Conservation (phyloP, 2,113 vertebrate species). For the Chauna torquata region DNA sequence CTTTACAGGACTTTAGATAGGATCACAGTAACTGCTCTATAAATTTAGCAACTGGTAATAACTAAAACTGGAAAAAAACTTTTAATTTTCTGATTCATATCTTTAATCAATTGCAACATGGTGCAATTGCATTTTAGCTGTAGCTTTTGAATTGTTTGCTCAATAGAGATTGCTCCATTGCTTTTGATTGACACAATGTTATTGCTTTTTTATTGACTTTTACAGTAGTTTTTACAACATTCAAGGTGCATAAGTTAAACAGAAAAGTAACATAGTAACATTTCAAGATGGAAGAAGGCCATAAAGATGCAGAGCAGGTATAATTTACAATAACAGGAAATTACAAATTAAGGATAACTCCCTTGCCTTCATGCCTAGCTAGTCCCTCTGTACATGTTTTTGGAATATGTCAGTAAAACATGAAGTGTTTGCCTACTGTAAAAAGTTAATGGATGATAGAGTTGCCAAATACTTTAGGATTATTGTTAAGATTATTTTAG, state of each 20-base stretch:
- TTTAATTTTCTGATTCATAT: constrained; percentile 77
- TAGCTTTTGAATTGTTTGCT: constrained; percentile 70
- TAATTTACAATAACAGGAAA: constrained; percentile 67
- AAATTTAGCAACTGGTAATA: constrained; percentile 68
- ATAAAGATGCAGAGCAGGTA: constrained; percentile 59
- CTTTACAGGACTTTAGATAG: constrained; percentile 59
- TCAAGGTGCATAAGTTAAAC: constrained; percentile 66
- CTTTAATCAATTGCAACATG: constrained; percentile 73
- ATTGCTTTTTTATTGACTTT: constrained; percentile 74
- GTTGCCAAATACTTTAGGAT: background rate
- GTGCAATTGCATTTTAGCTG: constrained; percentile 55
- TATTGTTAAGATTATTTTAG: constrained; percentile 12
- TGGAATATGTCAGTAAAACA: background rate
- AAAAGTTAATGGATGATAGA: constrained; percentile 27
- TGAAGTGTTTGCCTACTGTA: background rate
- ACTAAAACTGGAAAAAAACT: constrained; percentile 59
- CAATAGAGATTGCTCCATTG: constrained; percentile 32
- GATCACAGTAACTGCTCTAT: constrained; percentile 62
- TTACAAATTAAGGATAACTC: constrained; percentile 31
- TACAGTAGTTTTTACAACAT: constrained; percentile 72
- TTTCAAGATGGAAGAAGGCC: constrained; percentile 65
- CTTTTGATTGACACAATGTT: constrained; percentile 63
- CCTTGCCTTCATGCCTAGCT: background rate
- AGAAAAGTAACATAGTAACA: constrained; percentile 56
- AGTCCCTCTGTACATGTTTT: background rate